Evolutionary conservation across 2,797 vertebrate genomes (phyloP).

Genomic region (Neoniphon sammara): DNA sequence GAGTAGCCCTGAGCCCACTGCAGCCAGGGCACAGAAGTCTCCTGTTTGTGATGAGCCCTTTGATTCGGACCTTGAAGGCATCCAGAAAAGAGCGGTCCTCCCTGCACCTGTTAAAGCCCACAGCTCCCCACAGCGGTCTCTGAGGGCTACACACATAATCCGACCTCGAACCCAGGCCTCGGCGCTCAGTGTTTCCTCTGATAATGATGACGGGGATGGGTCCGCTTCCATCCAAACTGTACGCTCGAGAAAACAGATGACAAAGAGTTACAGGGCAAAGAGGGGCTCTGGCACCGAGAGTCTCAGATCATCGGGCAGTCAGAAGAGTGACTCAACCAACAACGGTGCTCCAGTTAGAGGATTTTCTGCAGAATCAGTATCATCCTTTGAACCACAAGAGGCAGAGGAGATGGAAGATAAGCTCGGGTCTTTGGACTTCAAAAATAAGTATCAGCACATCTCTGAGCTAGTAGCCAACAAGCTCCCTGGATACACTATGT

Average conservation of each 20-base stretch:
- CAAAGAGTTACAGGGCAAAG: constrained; percentile 39
- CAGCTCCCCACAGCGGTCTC: constrained; percentile 79
- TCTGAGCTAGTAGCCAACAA: constrained; percentile 88
- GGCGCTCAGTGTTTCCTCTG: constrained; percentile 74
- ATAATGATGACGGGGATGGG: constrained; percentile 46
- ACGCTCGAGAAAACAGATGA: constrained; percentile 34
- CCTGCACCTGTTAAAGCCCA: constrained; percentile 80
- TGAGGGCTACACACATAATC: constrained; percentile 73
- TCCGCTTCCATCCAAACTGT: constrained; percentile 38
- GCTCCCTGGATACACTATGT: constrained; percentile 93
- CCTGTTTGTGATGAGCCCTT: constrained; percentile 47
- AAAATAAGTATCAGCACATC: constrained; percentile 86
- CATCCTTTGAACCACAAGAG: constrained; percentile 65
- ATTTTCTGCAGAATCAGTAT: constrained; percentile 72
- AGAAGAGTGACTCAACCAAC: constrained; percentile 53
- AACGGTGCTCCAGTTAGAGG: constrained; percentile 63
- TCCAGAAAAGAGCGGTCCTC: constrained; percentile 68
- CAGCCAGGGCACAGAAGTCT: constrained; percentile 55
- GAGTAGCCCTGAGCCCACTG: constrained; percentile 74
- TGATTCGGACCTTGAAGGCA: constrained; percentile 52
- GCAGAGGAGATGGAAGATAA: constrained; percentile 76
- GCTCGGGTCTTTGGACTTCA: constrained; percentile 79
- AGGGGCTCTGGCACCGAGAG: constrained; percentile 43
- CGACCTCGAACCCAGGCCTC: constrained; percentile 59
- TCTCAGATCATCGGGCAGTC: constrained; percentile 50